A percentile compares a stretch with the other conserved stretches of the same genome.
Conservation (phyloP, 2,797 vertebrate genomes). For the Enteromius treurensis region DNA sequence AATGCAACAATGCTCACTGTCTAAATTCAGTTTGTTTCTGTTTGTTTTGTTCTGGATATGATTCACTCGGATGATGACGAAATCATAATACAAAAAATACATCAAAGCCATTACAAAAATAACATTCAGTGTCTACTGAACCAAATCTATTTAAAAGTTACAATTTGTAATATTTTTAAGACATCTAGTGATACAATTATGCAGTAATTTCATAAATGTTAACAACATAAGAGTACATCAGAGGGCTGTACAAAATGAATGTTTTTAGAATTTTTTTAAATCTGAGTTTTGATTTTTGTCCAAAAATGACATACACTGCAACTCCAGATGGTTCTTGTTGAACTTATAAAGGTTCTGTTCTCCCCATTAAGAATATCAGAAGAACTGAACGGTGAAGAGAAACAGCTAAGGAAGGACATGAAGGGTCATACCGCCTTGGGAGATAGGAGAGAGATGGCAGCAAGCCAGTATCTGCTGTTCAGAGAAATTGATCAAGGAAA, state of each 20-base stretch:
- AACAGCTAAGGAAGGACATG: constrained; percentile 43
- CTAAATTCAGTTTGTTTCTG: constrained; percentile 3
- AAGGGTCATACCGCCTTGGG: constrained; percentile 32
- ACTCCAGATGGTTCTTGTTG: constrained; percentile 41
- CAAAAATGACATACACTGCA: constrained; percentile 27
- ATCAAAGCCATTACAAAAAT: not conserved
- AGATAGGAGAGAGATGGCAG: constrained; percentile 55
- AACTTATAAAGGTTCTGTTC: constrained; percentile 46
- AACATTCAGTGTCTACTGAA: not conserved
- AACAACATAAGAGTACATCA: not conserved
- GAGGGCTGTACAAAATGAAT: constrained; percentile 19
- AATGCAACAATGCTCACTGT: not conserved
- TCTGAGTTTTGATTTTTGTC: constrained; percentile 26
- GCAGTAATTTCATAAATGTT: not conserved
- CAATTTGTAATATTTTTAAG: not conserved
- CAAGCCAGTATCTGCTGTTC: constrained; percentile 52
- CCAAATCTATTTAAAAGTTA: not conserved
- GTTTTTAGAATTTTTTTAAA: not conserved
- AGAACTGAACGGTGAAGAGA: constrained; percentile 48
- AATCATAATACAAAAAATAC: not conserved
- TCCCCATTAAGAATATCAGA: constrained; percentile 53
- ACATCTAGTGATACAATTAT: not conserved
- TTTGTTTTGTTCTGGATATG: constrained; percentile 19
- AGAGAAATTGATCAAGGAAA: constrained; percentile 56
- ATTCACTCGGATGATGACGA: not conserved